Evolutionary conservation across 2,797 vertebrate genomes (phyloP).

Genomic region (Hephaestus fuliginosus): DNA sequence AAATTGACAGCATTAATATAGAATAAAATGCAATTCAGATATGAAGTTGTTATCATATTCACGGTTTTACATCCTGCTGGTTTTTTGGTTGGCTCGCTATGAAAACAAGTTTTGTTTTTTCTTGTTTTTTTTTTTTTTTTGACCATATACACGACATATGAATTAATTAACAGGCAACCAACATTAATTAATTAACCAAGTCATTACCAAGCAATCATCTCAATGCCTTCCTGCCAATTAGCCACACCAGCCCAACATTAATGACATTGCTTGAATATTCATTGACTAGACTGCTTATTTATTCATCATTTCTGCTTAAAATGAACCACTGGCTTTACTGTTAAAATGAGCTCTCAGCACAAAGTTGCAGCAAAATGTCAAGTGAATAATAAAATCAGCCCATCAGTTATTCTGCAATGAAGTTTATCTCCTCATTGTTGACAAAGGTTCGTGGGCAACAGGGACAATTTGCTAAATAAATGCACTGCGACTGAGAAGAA

Average conservation of each 20-base stretch:
- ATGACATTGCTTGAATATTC: slow-evolving; percentile 53
- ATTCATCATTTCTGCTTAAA: slow-evolving; percentile 56
- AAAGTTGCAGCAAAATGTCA: slow-evolving; percentile 55
- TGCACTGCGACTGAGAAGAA: slow-evolving; percentile 41
- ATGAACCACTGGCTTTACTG: slow-evolving; percentile 37
- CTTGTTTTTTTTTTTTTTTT: no score
- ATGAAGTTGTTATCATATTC: slow-evolving; percentile 32
- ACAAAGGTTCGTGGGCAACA: slow-evolving; percentile 15
- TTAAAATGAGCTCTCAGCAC: slow-evolving; percentile 48
- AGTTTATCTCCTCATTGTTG: slow-evolving; percentile 39
- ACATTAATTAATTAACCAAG: slow-evolving; percentile 33
- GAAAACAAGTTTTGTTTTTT: no score
- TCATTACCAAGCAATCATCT: slow-evolving; percentile 21
- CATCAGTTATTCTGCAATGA: slow-evolving; percentile 36
- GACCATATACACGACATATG: not conserved
- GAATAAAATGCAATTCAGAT: slow-evolving; percentile 20
- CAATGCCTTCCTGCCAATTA: slow-evolving; percentile 13
- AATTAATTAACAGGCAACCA: slow-evolving; percentile 16
- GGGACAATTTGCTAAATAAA: slow-evolving; percentile 32
- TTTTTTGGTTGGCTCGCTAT: slow-evolving; percentile 1
- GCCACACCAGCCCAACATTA: slow-evolving; percentile 23
- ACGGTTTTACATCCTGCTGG: slow-evolving; percentile 39
- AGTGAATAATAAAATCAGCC: slow-evolving; percentile 56
- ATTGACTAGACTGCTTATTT: slow-evolving; percentile 55
- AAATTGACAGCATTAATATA: slow-evolving; percentile 10